Evolutionary conservation across 2,888 invertebrate species (phyloP), one percentile per base, ranked within the genome.

Genomic region (Perizoma flavofasciatum): DNA sequence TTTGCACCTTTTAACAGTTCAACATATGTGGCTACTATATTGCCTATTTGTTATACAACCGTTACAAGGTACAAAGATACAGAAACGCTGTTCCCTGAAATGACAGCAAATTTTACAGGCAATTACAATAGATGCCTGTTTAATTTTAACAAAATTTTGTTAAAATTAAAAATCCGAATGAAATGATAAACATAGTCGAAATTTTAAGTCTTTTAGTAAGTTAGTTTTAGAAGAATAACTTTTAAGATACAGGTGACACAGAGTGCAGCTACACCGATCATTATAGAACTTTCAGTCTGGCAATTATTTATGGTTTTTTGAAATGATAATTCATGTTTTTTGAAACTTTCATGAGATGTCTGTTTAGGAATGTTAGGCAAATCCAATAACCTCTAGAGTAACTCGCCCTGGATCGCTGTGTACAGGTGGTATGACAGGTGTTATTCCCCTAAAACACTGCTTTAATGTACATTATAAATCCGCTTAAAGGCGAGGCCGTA

Each of bases 31-130:
- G 33, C 8, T 55, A 55, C 45, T 48, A 65, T 61, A 63, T 53
- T 57, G 46, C 60, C 61, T 54, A 62, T 40, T 48, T 56, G 49
- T 49, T 63, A 73, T 68, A 45, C 7, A 55, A 57, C 66, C 69
- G 71, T 79, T 74, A 74, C 69, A 75, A 75, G 72, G 68, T 73
- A 67, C 71, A 67, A 77, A 73, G 74, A 67, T 66, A 65, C 63
- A 66, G 60, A 76, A 66, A 66, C 59, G 65, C 65, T 69, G 69
- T 68, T 71, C 68, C 71, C 73, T 72, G 72, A 68, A 66, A 72
- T 71, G 64, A 57, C 63, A 57, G 54, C 59, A 61, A 59, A 62
- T 59, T 64, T 68, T 58, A 63, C 63, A 65, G 63, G 59, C 71
- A 69, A 67, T 43, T 62, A 65, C 48, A 53, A 33, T 49, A 6